Percentiles rank a stretch among this genome's conserved stretches.
phyloP scores from a whole-genome alignment of 2,113 vertebrate genomes.

The Perccottus glenii region DNA sequence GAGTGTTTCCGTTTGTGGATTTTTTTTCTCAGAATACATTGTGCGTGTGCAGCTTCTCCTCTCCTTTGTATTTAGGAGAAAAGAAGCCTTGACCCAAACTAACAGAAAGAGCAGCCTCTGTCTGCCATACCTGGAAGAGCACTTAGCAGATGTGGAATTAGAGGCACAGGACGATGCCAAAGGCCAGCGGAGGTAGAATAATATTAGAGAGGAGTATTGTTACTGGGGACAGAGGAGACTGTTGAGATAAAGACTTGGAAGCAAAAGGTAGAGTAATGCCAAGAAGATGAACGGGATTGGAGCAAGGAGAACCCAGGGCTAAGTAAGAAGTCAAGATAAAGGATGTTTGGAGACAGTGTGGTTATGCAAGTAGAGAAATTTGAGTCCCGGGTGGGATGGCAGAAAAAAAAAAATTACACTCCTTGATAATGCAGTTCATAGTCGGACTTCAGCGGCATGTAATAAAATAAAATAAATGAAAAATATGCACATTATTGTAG shows the following conservation, averaged over 20 bases:
- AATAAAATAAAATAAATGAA: too few species aligned
- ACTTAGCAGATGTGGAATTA: conserved; percentile 45
- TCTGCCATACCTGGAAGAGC: conserved; percentile 74
- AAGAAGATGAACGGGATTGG: conserved; percentile 11
- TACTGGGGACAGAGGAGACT: background rate
- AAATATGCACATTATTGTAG: too few species aligned
- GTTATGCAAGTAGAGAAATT: background rate
- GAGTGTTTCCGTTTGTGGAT: background rate
- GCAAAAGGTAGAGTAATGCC: conserved; percentile 16
- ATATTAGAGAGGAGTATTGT: background rate
- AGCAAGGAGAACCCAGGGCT: conserved; percentile 1
- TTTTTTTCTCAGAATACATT: conserved; percentile 21
- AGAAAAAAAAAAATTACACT: too few species aligned
- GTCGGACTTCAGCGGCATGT: too few species aligned
- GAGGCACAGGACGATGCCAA: conserved; percentile 21
- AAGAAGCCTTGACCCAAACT: conserved; percentile 66
- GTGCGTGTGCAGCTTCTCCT: conserved; percentile 21
- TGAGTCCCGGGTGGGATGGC: too few species aligned
- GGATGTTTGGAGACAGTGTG: conserved; percentile 27
- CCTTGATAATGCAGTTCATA: too few species aligned
- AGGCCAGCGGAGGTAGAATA: background rate
- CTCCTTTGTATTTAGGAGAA: conserved; percentile 25
- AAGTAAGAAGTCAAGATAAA: conserved; percentile 43
- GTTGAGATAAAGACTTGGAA: background rate
- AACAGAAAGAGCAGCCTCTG: conserved; percentile 79